Base-by-base conservation (phyloP, 1,140 invertebrate species). In the Argopecten irradians region DNA sequence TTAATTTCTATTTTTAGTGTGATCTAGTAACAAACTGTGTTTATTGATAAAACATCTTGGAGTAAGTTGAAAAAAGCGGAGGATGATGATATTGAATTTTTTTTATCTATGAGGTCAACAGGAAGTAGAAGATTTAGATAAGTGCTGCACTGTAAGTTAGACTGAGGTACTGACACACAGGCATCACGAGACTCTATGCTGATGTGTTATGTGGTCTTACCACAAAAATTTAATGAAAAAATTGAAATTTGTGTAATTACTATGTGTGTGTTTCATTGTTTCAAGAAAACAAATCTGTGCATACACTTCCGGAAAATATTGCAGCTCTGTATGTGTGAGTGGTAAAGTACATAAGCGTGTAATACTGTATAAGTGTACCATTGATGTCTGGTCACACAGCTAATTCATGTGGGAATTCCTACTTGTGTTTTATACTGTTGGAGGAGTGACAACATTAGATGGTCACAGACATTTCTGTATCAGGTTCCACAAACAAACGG, bases 1-100 rank as follows among this genome's bases (percentile, higher is more conserved):
- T n/a, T 28, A 46, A 19, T 55, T 22, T 28, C 55, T 71, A 71
- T 71, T 71, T 71, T 71, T 71, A 71, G 55, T 71, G 55, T 71
- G 55, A 71, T 71, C 55, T 71, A 71, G 55, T 71, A 71, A 71
- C 55, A 71, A 71, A 71, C 55, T 71, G 55, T 71, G 55, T 28
- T 71, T 71, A 71, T 71, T 71, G 55, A 71, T 71, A 71, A 71
- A 71, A 71, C 22, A 71, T 71, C 55, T 71, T 71, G 55, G 55
- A 71, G 55, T 71, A 71, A 71, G 55, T 22, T 71, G 28, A 71
- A 71, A 71, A 71, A 7, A 22, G 22, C 28, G n/a, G 28, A 71
- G 55, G 5, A 71, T 71, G 55, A 46, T 71, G 55, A 71, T 71
- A 71, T 71, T 71, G 43, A 46, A 19, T 46, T 46, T 71, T n/a